Base-by-base conservation (phyloP, 2,888 invertebrate genomes). In the Azorinus chamasolen region DNA sequence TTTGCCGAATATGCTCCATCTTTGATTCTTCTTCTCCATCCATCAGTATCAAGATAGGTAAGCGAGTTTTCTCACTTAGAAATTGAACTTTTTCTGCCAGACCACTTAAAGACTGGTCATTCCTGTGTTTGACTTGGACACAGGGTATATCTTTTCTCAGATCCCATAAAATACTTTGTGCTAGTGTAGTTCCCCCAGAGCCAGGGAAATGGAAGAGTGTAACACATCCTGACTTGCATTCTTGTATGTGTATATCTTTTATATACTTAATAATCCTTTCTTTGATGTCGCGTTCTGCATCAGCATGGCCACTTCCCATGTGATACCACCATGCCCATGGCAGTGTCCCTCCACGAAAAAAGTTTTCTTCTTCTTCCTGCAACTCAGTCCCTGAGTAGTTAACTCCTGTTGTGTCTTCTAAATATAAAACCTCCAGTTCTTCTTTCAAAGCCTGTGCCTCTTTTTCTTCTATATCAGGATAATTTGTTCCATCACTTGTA, bases 11-110 rank as follows among this genome's bases (percentile, higher is more conserved):
- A 22, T 70, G 53, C 2, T 75, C 62, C 0, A 86, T 66, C 10
- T 74, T 53, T 8, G 70, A 63, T 59, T 87, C 84, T 12, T 85
- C 85, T 46, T 82, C 87, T 0, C 87, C 87, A 39, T 85, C 87
- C 20, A 87, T 25, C 1, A 87, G 61, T 14, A 77, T 25, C 0
- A 87, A 51, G 1, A 84, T 55, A 0, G 87, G 84, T 25, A 77
- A 61, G 2, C 66, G 55, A 1, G 87, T 82, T 41, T 64, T 76
- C 10, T 85, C 79, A 46, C 70, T 58, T 10, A 87, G 55, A 18
- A 75, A 78, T 20, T 64, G 41, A 0, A 87, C 62, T 48, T 71
- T 69, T n/a, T 73, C 71, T 5, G 51, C 61, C 0, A 84, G 22
- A 14, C 77, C 76, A 16, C 65, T 65, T n/a, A 73, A 14, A 20